Percentiles rank a stretch among this genome's conserved stretches.
Conservation (phyloP, 1,140 invertebrate species). For the Pseudomyrmex pallidus region DNA sequence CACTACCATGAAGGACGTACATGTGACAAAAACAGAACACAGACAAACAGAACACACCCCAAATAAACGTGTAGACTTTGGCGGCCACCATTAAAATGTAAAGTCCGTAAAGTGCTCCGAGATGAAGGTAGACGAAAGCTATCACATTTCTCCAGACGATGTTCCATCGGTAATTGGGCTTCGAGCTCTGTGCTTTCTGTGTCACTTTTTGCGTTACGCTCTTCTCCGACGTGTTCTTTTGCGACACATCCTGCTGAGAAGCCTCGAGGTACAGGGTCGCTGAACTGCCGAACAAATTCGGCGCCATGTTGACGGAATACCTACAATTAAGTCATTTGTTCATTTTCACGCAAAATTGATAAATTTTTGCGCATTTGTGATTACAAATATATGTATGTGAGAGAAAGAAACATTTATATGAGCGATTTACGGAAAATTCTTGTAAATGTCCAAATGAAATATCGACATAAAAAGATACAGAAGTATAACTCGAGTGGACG, state of each 20-base stretch:
- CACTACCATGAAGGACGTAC: constrained; percentile 16
- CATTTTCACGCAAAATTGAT: not conserved
- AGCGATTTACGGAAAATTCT: too few species aligned
- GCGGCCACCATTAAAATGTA: constrained; percentile 86
- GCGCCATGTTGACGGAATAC: constrained; percentile 80
- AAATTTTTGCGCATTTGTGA: too few species aligned
- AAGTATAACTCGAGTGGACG: too few species aligned
- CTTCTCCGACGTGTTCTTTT: constrained; percentile 68
- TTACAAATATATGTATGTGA: not conserved
- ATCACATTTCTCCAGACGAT: constrained; percentile 91
- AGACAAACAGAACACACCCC: constrained; percentile 83
- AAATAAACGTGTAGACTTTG: constrained; percentile 84
- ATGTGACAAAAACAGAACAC: not conserved
- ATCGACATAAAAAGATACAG: too few species aligned
- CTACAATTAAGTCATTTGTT: constrained; percentile 51
- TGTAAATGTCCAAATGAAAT: too few species aligned
- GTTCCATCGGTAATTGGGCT: constrained; percentile 85
- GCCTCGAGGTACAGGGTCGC: constrained; percentile 83
- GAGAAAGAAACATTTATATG: not conserved
- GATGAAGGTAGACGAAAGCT: constrained; percentile 88
- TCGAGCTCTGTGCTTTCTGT: constrained; percentile 68
- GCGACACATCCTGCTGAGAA: constrained; percentile 78
- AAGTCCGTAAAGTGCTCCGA: constrained; percentile 87
- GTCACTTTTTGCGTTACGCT: constrained; percentile 53
- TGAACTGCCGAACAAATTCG: constrained; percentile 83